phyloP scores from a whole-genome alignment of 2,888 invertebrate species.

The Pristionchus entomophagus region DNA sequence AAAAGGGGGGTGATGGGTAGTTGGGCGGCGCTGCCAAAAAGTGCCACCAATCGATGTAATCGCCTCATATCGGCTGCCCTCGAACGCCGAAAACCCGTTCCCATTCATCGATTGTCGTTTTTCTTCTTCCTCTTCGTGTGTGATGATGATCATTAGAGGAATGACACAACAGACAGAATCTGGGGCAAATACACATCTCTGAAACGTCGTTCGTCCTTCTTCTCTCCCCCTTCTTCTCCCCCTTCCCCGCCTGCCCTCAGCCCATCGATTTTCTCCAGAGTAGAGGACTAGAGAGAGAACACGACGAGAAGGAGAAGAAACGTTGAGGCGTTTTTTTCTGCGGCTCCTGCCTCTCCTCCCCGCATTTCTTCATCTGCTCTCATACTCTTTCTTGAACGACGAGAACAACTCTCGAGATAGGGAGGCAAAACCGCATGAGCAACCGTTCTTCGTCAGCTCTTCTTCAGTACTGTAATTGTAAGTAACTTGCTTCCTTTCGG shows the following conservation, averaged over 20 bases:
- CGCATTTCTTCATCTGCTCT: background rate
- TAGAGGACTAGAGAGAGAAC: background rate
- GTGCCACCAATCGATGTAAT: slow-evolving; percentile 8
- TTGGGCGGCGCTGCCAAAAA: background rate
- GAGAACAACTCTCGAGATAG: slow-evolving; percentile 23
- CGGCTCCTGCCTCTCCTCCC: background rate
- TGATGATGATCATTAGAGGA: background rate
- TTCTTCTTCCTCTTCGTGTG: background rate
- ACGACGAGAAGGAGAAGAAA: background rate
- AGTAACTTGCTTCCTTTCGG: background rate
- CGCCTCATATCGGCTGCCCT: background rate
- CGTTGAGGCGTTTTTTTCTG: slow-evolving; percentile 4
- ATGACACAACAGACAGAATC: background rate
- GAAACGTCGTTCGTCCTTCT: background rate
- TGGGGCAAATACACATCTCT: background rate
- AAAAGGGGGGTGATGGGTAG: background rate
- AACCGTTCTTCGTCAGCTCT: background rate
- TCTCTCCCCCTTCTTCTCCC: background rate
- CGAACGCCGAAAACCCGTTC: background rate
- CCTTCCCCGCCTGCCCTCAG: background rate
- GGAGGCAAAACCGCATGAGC: background rate
- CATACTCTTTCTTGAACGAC: too few species aligned
- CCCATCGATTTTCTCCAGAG: slow-evolving; percentile 24
- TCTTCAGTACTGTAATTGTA: slow-evolving; percentile 5
- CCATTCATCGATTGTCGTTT: background rate